Evolutionary conservation across 2,888 invertebrate genomes (phyloP).

Genomic region (Dermolepida albohirtum): DNA sequence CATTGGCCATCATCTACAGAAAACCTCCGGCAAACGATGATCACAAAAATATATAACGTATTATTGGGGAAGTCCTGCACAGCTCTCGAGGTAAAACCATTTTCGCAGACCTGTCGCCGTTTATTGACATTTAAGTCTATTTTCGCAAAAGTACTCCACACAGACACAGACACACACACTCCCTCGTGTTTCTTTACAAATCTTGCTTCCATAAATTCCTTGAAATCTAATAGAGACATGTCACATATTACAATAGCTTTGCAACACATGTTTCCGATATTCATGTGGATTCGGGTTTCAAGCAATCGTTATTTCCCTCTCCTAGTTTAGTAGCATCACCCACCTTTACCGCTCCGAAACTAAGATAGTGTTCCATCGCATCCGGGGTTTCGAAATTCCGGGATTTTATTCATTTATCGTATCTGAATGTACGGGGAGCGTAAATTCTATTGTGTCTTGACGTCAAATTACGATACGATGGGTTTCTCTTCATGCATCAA

Average conservation of each 20-base stretch:
- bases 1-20: slow-evolving; percentile 18
- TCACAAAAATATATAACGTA: slow-evolving; percentile 34
- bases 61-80: slow-evolving; percentile 10
- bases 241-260: slow-evolving; percentile 45
- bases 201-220: slow-evolving; percentile 44
- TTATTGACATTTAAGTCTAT: slow-evolving; percentile 40
- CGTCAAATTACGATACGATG: slow-evolving; percentile 21
- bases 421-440: slow-evolving; percentile 10
- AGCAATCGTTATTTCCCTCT: slow-evolving; percentile 35
- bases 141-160: slow-evolving; percentile 28
- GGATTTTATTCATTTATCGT: slow-evolving; percentile 41
- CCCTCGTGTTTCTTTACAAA: slow-evolving; percentile 10
- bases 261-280: slow-evolving; percentile 42
- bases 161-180: not conserved
- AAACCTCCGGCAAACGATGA: slow-evolving; percentile 20
- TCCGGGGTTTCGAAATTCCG: slow-evolving; percentile 25
- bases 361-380: slow-evolving; percentile 32
- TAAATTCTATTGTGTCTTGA: slow-evolving; percentile 37
- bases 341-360: slow-evolving; percentile 13
- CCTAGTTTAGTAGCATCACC: slow-evolving; percentile 12
- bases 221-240: slow-evolving; percentile 47
- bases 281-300: slow-evolving; percentile 37
- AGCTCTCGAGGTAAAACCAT: slow-evolving; percentile 26
- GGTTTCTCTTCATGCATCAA: slow-evolving; percentile 18
- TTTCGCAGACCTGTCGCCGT: slow-evolving; percentile 25